These are phyloP conservation scores for Drosophila kurseongensis DNA, from an alignment of 1,140 invertebrate genomes.

Conservation along the genomic window DNA sequence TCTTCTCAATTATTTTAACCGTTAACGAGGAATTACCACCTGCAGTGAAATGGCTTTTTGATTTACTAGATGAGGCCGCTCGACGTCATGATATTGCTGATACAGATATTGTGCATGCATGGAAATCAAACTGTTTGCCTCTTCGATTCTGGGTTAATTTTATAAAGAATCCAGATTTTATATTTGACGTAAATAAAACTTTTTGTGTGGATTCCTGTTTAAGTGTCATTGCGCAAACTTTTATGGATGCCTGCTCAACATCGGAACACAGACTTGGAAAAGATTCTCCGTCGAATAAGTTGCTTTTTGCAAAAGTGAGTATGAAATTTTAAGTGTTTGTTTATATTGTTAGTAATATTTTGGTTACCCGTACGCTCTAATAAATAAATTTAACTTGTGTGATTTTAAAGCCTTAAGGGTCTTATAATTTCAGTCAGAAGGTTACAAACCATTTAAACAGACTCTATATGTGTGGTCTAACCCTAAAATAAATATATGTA, in stretches of 20 bases:
- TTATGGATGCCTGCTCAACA: slow-evolving; percentile 97
- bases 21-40: slow-evolving; percentile 95
- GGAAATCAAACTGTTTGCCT: slow-evolving; percentile 98
- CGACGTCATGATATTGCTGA: slow-evolving; percentile 92
- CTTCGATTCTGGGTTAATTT: slow-evolving; percentile 98
- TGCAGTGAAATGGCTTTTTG: slow-evolving; percentile 97
- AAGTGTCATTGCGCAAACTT: slow-evolving; percentile 97
- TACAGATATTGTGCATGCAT: slow-evolving; percentile 96
- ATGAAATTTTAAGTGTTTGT: not conserved
- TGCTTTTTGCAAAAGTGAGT: slow-evolving; percentile 94
- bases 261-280: slow-evolving; percentile 95
- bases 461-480: too few species aligned
- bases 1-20: slow-evolving; percentile 94
- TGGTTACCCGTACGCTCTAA: too few species aligned
- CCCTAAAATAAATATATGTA: too few species aligned
- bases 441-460: too few species aligned
- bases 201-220: slow-evolving; percentile 95
- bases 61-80: slow-evolving; percentile 96
- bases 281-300: slow-evolving; percentile 97
- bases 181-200: slow-evolving; percentile 98
- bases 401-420: too few species aligned
- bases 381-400: too few species aligned
- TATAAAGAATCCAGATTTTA: slow-evolving; percentile 98
- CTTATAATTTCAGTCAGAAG: too few species aligned
- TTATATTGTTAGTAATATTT: too few species aligned